Evolutionary conservation across 2,888 invertebrate genomes (phyloP).

Genomic region (Temnothorax rugatulus): DNA sequence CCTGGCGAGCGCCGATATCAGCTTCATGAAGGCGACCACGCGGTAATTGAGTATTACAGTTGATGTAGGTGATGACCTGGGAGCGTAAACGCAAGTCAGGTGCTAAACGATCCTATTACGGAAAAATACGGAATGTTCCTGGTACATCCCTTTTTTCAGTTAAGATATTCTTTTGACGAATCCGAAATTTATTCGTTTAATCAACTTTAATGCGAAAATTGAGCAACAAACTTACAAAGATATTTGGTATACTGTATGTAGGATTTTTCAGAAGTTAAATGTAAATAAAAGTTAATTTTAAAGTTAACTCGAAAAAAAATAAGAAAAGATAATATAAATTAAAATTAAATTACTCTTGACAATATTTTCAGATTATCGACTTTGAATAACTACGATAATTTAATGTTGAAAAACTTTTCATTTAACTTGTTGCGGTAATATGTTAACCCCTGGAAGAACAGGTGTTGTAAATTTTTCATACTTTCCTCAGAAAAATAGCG

Average conservation of each 20-base stretch:
- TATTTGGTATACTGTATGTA: neutral
- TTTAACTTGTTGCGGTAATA: neutral
- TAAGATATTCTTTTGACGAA: neutral
- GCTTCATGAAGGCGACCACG: conserved; percentile 63
- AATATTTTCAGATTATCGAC: neutral
- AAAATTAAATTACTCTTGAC: neutral
- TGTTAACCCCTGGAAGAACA: neutral
- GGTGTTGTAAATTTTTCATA: neutral
- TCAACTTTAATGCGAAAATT: neutral
- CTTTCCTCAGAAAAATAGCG: neutral
- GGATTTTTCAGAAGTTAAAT: neutral
- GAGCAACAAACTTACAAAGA: neutral
- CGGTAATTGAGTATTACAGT: conserved; percentile 73
- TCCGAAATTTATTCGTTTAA: neutral
- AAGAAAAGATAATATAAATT: neutral
- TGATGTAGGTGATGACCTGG: conserved; percentile 53
- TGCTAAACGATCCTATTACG: conserved; percentile 74
- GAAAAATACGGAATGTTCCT: conserved; percentile 65
- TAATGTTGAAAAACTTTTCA: neutral
- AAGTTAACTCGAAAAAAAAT: neutral
- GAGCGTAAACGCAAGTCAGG: conserved; percentile 57
- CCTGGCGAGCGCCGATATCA: conserved; percentile 61
- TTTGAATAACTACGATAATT: neutral
- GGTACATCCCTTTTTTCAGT: neutral
- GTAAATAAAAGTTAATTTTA: neutral